Conservation (phyloP, 2,797 vertebrate genomes). For the Malurus leucopterus region DNA sequence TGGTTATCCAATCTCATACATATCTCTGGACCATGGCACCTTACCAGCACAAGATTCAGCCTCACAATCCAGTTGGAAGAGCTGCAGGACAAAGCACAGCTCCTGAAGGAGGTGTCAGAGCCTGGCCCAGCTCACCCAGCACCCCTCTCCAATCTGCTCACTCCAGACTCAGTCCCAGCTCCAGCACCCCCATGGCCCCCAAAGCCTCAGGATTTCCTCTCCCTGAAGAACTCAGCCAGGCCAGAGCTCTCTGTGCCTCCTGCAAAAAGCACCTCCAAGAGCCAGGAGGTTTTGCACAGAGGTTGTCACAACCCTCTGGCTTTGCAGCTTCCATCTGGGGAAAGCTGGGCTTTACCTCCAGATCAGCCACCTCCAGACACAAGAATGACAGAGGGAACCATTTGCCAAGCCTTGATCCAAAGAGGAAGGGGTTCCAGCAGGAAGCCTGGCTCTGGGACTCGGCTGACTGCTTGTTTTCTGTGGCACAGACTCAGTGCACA, state of each 20-base stretch:
- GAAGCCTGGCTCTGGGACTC: neutral
- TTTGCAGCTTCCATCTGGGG: neutral
- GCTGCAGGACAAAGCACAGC: neutral
- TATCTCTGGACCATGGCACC: neutral
- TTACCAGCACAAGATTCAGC: neutral
- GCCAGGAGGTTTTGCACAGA: neutral
- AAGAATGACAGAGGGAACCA: neutral
- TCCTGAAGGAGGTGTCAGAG: rapidly evolving
- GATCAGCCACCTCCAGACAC: neutral
- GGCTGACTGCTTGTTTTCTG: neutral
- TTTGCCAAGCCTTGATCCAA: neutral
- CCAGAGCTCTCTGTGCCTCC: neutral
- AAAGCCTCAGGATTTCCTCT: neutral
- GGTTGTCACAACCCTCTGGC: neutral
- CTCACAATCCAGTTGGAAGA: neutral
- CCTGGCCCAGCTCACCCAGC: neutral
- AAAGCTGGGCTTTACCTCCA: neutral
- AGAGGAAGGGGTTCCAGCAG: neutral
- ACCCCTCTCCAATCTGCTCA: rapidly evolving
- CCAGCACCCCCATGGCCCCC: no score
- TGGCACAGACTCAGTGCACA: neutral
- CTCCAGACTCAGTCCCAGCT: neutral
- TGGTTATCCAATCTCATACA: neutral
- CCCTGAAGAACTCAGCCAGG: neutral
- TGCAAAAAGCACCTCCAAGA: neutral